phyloP scores from a whole-genome alignment of 2,797 vertebrate genomes.

The Octomys mimax region DNA sequence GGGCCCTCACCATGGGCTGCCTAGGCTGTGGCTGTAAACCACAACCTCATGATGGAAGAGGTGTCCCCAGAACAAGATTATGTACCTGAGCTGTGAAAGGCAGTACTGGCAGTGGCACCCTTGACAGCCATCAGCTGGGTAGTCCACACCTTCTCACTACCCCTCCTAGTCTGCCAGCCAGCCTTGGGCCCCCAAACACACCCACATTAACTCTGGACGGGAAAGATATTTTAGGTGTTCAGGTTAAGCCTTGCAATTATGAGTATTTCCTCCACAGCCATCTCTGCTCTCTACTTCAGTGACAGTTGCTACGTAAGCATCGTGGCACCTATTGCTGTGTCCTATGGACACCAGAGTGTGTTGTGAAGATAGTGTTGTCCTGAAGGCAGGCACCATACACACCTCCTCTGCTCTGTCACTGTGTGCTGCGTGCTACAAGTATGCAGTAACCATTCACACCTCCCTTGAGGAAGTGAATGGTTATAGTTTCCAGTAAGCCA shows the following conservation, averaged over 20 bases:
- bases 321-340: too few relatives aligned
- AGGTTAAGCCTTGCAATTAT: not conserved
- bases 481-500: not conserved
- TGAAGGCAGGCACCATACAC: rapidly evolving
- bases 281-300: not conserved
- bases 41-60: not conserved
- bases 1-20: not conserved
- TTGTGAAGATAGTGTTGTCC: not conserved
- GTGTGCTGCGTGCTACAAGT: not conserved
- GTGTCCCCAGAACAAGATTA: not conserved
- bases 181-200: not conserved
- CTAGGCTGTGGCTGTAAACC: not conserved
- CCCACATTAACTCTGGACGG: not conserved
- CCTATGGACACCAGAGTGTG: too few relatives aligned
- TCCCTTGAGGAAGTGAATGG: too few relatives aligned
- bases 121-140: too few relatives aligned
- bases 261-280: not conserved
- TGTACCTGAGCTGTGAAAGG: not conserved
- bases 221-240: not conserved
- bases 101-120: not conserved
- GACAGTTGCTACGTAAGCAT: not conserved
- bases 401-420: not conserved
- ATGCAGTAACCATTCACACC: too few relatives aligned
- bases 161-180: not conserved
- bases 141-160: not conserved